Conservation (phyloP, 2,888 invertebrate species). For the Eugnorisma glareosa region DNA sequence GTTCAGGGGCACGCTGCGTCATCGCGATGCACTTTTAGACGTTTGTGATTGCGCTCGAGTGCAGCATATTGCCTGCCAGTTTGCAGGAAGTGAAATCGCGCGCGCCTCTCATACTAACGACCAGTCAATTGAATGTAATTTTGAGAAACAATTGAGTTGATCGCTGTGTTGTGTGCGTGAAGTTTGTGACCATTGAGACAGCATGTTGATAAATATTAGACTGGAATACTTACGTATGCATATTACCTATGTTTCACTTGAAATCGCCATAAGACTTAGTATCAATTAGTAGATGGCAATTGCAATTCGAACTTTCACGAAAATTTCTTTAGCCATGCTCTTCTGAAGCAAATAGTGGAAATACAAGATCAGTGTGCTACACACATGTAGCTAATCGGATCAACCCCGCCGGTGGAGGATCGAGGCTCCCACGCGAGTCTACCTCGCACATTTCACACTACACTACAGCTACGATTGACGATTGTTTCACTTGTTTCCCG, state of each 20-base stretch:
- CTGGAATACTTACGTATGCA: background rate
- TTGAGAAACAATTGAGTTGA: constrained; percentile 18
- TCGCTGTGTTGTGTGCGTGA: constrained; percentile 34
- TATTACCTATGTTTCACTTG: background rate
- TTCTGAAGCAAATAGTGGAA: background rate
- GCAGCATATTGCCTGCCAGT: constrained; percentile 61
- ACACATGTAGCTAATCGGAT: constrained; percentile 31
- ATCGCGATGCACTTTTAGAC: constrained; percentile 74
- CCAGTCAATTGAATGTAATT: constrained; percentile 27
- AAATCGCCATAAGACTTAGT: background rate
- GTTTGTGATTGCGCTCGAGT: constrained; percentile 62
- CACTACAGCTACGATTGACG: background rate
- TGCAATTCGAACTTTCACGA: background rate
- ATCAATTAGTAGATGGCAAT: background rate
- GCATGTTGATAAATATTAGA: background rate
- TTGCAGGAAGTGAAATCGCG: constrained; percentile 65
- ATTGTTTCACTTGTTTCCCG: constrained; percentile 4
- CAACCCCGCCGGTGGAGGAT: constrained; percentile 20
- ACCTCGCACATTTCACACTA: background rate
- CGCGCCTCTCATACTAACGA: constrained; percentile 55
- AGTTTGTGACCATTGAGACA: constrained; percentile 14
- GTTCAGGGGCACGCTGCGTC: constrained; percentile 76
- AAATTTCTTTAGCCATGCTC: background rate
- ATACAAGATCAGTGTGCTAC: background rate
- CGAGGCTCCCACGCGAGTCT: background rate